phyloP scores from a whole-genome alignment of 2,113 vertebrate genomes.

The Trinectes maculatus region DNA sequence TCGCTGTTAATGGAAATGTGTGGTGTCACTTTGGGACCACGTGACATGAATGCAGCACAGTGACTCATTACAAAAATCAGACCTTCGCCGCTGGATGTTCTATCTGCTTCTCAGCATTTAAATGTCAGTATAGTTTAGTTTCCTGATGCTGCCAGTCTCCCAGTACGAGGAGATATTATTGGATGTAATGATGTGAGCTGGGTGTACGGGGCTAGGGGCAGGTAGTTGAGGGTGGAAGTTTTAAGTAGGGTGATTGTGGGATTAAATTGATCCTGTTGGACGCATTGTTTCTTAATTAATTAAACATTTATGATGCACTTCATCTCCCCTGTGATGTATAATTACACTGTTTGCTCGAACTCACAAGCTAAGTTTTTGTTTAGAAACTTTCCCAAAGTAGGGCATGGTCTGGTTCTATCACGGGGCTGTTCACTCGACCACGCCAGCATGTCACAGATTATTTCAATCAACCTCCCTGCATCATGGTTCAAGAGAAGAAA shows the following conservation, averaged over 20 bases:
- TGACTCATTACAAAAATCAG: constrained; percentile 30
- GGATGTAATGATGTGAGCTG: constrained; percentile 12
- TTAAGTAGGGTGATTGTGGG: background rate
- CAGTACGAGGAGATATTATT: constrained; percentile 6
- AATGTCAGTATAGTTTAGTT: constrained; percentile 11
- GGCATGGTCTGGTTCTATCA: background rate
- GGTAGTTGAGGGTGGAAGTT: background rate
- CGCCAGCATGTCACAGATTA: background rate
- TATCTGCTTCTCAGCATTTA: constrained; percentile 12
- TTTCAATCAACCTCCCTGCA: background rate
- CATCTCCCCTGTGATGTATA: background rate
- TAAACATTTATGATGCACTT: constrained; percentile 19
- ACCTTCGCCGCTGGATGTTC: background rate
- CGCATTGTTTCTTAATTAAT: constrained; percentile 22
- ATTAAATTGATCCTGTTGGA: constrained; percentile 2
- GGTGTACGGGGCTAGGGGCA: background rate
- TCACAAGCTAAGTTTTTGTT: background rate
- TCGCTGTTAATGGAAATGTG: background rate
- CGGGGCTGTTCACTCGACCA: background rate
- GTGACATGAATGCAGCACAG: background rate
- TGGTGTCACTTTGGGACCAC: constrained; percentile 4
- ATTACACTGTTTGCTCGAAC: background rate
- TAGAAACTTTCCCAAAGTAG: background rate
- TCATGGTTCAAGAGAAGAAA: constrained; percentile 5
- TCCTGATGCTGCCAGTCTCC: constrained; percentile 2